These are phyloP conservation scores for Caenorhabditis tropicalis DNA, from an alignment of 1,140 invertebrate genomes.

Conservation along the genomic window DNA sequence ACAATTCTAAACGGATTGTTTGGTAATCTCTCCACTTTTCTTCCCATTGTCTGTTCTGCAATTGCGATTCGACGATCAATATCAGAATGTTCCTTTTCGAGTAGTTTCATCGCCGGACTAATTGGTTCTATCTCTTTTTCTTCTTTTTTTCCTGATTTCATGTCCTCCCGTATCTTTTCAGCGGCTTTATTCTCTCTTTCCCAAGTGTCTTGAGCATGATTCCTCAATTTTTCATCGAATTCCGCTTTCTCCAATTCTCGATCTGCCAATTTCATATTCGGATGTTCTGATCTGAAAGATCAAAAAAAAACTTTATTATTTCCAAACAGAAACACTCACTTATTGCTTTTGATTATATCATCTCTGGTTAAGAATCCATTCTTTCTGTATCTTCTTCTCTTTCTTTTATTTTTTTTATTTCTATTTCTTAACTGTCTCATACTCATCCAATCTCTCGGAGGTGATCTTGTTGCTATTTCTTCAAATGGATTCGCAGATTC, in stretches of 20 bases:
- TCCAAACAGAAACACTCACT: neutral
- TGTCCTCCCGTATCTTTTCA: neutral
- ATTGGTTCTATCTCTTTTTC: neutral
- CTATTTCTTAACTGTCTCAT: constrained; percentile 33
- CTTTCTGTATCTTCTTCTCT: neutral
- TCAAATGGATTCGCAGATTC: constrained; percentile 44
- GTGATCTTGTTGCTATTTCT: constrained; percentile 43
- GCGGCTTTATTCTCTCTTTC: constrained; percentile 22
- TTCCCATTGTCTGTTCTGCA: neutral
- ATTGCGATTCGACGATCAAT: neutral
- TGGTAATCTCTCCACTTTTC: neutral
- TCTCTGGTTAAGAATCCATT: constrained; percentile 27
- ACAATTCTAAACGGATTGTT: neutral
- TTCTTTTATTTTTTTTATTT: neutral
- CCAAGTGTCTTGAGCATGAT: constrained; percentile 27
- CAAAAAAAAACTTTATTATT: neutral
- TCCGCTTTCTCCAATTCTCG: neutral
- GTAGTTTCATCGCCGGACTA: constrained; percentile 18
- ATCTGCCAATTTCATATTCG: neutral
- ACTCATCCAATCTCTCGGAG: neutral
- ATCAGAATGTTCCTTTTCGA: constrained; percentile 7
- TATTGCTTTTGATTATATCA: constrained; percentile 2
- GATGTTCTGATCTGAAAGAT: neutral
- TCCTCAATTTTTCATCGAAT: constrained; percentile 32
- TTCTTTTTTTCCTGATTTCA: neutral